Evolutionary conservation across 2,113 vertebrate species (phyloP).

Genomic region (Tachysurus vachellii): DNA sequence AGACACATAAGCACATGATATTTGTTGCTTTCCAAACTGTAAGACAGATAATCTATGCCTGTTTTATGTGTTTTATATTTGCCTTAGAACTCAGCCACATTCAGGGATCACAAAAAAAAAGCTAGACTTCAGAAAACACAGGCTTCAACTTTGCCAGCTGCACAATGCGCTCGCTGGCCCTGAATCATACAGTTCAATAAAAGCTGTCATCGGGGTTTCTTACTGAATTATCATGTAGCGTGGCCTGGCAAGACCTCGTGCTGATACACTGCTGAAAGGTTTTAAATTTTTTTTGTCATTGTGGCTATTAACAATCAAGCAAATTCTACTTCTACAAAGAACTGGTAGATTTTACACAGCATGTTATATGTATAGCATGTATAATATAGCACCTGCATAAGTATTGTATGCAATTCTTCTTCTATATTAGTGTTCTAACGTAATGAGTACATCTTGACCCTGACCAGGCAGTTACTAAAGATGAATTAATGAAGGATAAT

Average conservation of each 20-base stretch:
- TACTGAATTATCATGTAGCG: neutral
- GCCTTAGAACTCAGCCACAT: neutral
- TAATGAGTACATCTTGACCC: neutral
- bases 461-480: neutral
- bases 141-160: neutral
- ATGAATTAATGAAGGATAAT: neutral
- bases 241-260: neutral
- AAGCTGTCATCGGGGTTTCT: conserved; percentile 18
- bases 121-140: neutral
- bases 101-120: neutral
- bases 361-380: neutral
- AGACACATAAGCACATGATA: neutral
- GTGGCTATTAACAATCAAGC: neutral
- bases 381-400: neutral
- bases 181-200: conserved; percentile 31
- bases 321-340: neutral
- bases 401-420: neutral
- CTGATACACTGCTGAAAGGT: conserved; percentile 13
- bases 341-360: neutral
- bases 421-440: neutral
- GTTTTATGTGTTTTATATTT: neutral
- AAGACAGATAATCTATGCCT: neutral
- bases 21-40: neutral
- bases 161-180: neutral
- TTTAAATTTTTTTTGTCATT: neutral